Percentiles rank a stretch among this genome's conserved stretches.
phyloP scores from a whole-genome alignment of 2,113 vertebrate genomes.

The Etia nguti region DNA sequence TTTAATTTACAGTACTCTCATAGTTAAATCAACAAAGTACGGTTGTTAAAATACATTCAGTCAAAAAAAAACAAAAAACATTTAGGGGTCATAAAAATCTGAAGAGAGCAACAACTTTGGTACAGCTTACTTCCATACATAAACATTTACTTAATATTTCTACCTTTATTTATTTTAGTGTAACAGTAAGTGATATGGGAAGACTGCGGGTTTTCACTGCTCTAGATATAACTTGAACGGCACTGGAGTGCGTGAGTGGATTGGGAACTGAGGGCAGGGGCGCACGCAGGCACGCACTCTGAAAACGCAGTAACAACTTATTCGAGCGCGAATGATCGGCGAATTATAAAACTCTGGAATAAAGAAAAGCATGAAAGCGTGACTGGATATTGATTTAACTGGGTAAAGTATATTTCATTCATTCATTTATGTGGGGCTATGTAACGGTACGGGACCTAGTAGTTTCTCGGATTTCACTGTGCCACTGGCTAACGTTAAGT shows the following conservation, averaged over 20 bases:
- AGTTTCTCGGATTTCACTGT: neutral
- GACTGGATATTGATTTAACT: neutral
- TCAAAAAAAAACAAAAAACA: neutral
- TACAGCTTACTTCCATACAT: neutral
- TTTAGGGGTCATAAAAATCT: neutral
- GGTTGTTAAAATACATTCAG: neutral
- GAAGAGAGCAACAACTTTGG: neutral
- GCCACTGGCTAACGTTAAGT: neutral
- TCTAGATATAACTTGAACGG: neutral
- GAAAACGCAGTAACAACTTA: neutral
- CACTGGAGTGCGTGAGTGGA: neutral
- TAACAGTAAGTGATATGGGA: neutral
- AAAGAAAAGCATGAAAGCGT: neutral
- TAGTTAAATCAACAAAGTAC: neutral
- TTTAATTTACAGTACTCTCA: neutral
- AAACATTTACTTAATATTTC: neutral
- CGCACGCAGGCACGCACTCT: neutral
- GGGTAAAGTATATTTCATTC: slow-evolving; percentile 18
- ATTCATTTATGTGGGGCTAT: neutral
- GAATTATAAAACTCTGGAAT: neutral
- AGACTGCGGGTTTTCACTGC: neutral
- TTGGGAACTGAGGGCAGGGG: neutral
- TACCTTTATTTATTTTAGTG: neutral
- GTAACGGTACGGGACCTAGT: neutral
- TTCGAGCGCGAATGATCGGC: neutral